phyloP scores from a whole-genome alignment of 2,113 vertebrate species.

The Zingel zingel region DNA sequence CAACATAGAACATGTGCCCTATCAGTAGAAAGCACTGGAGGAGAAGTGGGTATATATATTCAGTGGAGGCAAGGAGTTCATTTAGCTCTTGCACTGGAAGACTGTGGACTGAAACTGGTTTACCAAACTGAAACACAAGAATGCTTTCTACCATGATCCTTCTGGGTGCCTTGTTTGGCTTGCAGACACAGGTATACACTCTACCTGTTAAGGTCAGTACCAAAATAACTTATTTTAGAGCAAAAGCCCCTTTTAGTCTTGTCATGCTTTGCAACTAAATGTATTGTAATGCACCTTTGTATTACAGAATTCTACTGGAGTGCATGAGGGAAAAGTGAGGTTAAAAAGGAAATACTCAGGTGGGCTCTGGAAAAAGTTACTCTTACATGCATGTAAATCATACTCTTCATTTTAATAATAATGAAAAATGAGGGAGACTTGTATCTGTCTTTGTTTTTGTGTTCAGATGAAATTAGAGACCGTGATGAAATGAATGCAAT shows the following conservation, averaged over 20 bases:
- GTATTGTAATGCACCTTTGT: slow-evolving; percentile 7
- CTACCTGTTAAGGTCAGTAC: slow-evolving; percentile 81
- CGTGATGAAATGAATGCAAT: slow-evolving; percentile 78
- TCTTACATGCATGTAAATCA: background rate
- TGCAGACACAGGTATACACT: slow-evolving; percentile 61
- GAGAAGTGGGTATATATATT: slow-evolving; percentile 74
- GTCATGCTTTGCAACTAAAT: background rate
- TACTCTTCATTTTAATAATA: background rate
- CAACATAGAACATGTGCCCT: slow-evolving; percentile 62
- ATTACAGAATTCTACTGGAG: slow-evolving; percentile 78
- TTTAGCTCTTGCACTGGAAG: slow-evolving; percentile 36
- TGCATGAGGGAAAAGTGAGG: slow-evolving; percentile 69
- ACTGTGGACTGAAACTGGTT: slow-evolving; percentile 24
- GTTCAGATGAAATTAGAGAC: slow-evolving; percentile 64
- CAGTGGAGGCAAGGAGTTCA: slow-evolving; percentile 36
- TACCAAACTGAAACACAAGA: slow-evolving; percentile 38
- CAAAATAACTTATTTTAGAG: background rate
- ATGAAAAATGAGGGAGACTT: background rate
- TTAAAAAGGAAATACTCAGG: slow-evolving; percentile 80
- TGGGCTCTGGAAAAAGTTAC: slow-evolving; percentile 33
- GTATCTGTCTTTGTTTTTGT: slow-evolving; percentile 14
- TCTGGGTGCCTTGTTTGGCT: slow-evolving; percentile 59
- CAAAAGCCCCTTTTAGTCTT: background rate
- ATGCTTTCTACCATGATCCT: slow-evolving; percentile 71
- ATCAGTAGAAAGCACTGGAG: slow-evolving; percentile 60